A percentile compares a stretch with the other conserved stretches of the same genome.
Evolutionary conservation across 2,113 vertebrate species (phyloP).

Genomic region (Lophius piscatorius): DNA sequence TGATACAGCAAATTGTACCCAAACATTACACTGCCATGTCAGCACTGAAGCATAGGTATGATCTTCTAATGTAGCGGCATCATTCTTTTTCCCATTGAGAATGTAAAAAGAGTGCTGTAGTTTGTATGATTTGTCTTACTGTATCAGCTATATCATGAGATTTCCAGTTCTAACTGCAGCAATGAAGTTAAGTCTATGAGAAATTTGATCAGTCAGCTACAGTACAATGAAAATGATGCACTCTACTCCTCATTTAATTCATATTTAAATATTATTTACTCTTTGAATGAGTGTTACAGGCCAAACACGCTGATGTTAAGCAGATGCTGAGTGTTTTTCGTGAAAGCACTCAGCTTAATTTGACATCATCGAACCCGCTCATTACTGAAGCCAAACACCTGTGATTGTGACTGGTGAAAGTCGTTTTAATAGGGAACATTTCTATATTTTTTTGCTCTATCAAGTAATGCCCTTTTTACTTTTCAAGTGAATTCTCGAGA

Average conservation of each 20-base stretch:
- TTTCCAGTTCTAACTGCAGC: slow-evolving; percentile 30
- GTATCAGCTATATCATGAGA: slow-evolving; percentile 32
- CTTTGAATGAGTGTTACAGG: too few species aligned
- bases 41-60: too few species aligned
- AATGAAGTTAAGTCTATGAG: slow-evolving; percentile 47
- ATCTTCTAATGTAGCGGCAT: background rate
- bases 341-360: background rate
- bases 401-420: background rate
- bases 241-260: background rate
- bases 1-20: too few species aligned
- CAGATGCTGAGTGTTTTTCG: background rate
- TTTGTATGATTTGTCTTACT: slow-evolving; percentile 40
- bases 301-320: too few species aligned
- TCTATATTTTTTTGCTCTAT: background rate
- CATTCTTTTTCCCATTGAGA: slow-evolving; percentile 24
- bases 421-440: background rate
- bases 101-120: slow-evolving; percentile 19
- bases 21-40: too few species aligned
- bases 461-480: background rate
- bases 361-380: background rate
- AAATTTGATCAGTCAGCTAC: slow-evolving; percentile 44
- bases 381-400: background rate
- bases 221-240: slow-evolving; percentile 26
- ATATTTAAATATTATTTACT: slow-evolving; percentile 10
- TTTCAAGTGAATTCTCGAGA: background rate